A percentile compares a stretch with the other conserved stretches of the same genome.
Conservation (phyloP, 2,888 invertebrate species). For the Apotomis turbidana region DNA sequence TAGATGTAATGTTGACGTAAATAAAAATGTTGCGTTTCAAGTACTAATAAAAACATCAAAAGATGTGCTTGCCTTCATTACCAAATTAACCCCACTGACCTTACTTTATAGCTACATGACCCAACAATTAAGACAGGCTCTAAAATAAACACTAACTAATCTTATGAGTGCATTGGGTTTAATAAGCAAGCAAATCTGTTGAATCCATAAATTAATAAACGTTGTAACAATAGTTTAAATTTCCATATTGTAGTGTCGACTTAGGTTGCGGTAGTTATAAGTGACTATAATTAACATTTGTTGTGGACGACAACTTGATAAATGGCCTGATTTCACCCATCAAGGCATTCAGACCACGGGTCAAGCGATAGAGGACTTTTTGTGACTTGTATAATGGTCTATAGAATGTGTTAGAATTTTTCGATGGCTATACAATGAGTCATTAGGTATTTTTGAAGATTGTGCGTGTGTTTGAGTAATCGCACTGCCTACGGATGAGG, state of each 20-base stretch:
- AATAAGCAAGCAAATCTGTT: slow-evolving; percentile 18
- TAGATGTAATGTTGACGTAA: too few relatives aligned
- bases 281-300: slow-evolving; percentile 38
- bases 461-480: slow-evolving; percentile 5
- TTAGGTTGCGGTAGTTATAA: slow-evolving; percentile 24
- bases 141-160: not conserved
- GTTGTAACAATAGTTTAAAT: slow-evolving; percentile 32
- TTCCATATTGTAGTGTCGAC: slow-evolving; percentile 31
- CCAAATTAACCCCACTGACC: not conserved
- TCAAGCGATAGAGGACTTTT: not conserved
- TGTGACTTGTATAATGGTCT: not conserved
- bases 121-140: not conserved
- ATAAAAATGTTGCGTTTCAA: too few relatives aligned
- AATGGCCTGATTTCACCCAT: slow-evolving; percentile 30
- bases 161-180: not conserved
- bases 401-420: not conserved
- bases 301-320: slow-evolving; percentile 35
- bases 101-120: not conserved
- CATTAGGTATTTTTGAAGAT: slow-evolving; percentile 32
- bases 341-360: not conserved
- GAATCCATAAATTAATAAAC: slow-evolving; percentile 36
- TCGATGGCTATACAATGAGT: slow-evolving; percentile 13
- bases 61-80: too few relatives aligned
- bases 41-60: too few relatives aligned
- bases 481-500: slow-evolving; percentile 4